Conservation (phyloP, 2,888 invertebrate genomes). For the Oxyteleia sp. region DNA sequence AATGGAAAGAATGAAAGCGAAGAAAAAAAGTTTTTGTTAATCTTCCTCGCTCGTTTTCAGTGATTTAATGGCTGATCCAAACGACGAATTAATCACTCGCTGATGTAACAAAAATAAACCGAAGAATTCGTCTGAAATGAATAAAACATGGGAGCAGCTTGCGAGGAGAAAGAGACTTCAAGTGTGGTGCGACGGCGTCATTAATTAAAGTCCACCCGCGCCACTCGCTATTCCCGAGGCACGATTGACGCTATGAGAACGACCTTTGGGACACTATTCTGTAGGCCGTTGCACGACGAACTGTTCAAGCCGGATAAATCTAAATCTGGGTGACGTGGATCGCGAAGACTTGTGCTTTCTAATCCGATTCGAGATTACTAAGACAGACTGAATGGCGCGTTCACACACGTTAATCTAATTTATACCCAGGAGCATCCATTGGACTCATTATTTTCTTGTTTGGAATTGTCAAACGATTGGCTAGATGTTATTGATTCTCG, state of each 20-base stretch:
- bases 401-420: constrained; percentile 40
- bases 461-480: neutral
- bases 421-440: constrained; percentile 4
- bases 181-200: constrained; percentile 6
- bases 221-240: constrained; percentile 43
- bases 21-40: neutral
- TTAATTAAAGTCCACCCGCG: constrained; percentile 53
- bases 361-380: constrained; percentile 75
- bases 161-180: constrained; percentile 5
- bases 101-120: constrained; percentile 27
- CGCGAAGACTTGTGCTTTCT: constrained; percentile 80
- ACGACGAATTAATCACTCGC: constrained; percentile 13
- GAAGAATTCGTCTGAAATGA: constrained; percentile 27
- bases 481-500: neutral
- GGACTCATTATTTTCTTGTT: constrained; percentile 28
- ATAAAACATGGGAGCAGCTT: constrained; percentile 24
- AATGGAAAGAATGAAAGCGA: no score
- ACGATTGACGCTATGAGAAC: constrained; percentile 39
- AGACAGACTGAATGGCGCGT: constrained; percentile 77
- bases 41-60: neutral
- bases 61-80: neutral
- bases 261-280: constrained; percentile 68
- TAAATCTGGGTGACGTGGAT: constrained; percentile 80
- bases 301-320: constrained; percentile 77
- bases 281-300: constrained; percentile 67